Evolutionary conservation across 2,113 vertebrate species (phyloP).

Genomic region (Callocephalon fimbriatum): DNA sequence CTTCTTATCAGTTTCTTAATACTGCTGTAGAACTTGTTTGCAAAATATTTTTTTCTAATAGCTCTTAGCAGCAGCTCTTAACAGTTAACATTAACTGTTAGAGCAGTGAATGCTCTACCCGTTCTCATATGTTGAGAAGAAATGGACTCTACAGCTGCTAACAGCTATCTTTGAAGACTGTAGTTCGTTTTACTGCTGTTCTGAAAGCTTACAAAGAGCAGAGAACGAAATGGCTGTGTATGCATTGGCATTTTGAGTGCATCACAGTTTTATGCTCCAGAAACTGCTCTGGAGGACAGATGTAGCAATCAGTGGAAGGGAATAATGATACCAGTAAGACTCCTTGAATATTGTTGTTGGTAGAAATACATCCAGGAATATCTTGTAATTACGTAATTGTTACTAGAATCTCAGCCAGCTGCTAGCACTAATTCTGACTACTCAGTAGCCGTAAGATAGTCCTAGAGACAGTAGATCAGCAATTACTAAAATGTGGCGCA

Average conservation of each 20-base stretch:
- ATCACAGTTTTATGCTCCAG: not conserved
- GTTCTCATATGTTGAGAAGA: not conserved
- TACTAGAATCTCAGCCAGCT: not conserved
- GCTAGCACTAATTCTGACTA: not conserved
- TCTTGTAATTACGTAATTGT: constrained; percentile 43
- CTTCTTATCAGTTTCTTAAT: not conserved
- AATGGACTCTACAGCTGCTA: not conserved
- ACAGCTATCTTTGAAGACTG: not conserved
- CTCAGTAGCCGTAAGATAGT: not conserved
- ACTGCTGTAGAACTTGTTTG: not conserved
- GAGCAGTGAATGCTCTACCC: not conserved
- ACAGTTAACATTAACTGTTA: not conserved
- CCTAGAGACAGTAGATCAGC: not conserved
- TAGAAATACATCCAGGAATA: not conserved
- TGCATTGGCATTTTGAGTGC: not conserved
- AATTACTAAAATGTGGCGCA: not conserved
- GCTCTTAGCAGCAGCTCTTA: not conserved
- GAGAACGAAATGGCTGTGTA: not conserved
- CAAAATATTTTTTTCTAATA: not conserved
- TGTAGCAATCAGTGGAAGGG: not conserved
- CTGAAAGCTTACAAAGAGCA: not conserved
- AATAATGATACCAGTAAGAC: not conserved
- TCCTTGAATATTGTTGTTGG: not conserved
- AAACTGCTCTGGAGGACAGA: not conserved
- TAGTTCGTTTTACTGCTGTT: not conserved